phyloP scores from a whole-genome alignment of 92 coral and sea anemone species.

The Nematostella vectensis region DNA sequence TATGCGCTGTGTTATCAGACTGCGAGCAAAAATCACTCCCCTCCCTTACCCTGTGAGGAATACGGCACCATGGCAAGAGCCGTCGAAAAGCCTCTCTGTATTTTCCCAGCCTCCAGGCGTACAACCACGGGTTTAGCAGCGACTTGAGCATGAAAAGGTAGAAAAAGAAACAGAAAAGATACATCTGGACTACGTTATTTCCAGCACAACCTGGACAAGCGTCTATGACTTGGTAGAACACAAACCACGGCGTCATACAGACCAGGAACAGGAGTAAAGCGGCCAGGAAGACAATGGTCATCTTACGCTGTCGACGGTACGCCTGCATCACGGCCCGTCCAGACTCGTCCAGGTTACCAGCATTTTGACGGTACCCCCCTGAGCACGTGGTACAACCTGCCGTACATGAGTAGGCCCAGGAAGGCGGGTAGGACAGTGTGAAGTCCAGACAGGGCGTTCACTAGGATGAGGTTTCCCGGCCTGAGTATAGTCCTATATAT shows the following conservation, averaged over 20 bases:
- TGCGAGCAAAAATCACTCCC: slow-evolving; percentile 5
- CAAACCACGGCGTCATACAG: slow-evolving; percentile 71
- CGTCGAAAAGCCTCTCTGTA: slow-evolving; percentile 40
- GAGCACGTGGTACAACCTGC: slow-evolving; percentile 22
- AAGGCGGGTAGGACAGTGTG: slow-evolving; percentile 70
- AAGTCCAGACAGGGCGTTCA: slow-evolving; percentile 49
- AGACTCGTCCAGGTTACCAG: slow-evolving; percentile 39
- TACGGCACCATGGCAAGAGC: slow-evolving; percentile 17
- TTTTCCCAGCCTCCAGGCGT: slow-evolving; percentile 70
- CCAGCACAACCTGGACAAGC: slow-evolving; percentile 64
- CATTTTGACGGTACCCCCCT: slow-evolving; percentile 22
- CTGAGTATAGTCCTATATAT: slow-evolving; percentile 30
- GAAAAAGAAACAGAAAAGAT: slow-evolving; percentile 47
- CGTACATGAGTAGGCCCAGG: slow-evolving; percentile 34
- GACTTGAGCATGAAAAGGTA: slow-evolving; percentile 59
- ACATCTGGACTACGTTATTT: slow-evolving; percentile 52
- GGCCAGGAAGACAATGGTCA: slow-evolving; percentile 45
- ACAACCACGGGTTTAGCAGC: slow-evolving; percentile 55
- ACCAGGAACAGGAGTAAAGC: slow-evolving; percentile 45
- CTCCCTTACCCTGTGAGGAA: slow-evolving; percentile 1
- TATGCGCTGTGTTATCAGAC: neutral
- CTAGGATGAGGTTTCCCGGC: slow-evolving; percentile 17
- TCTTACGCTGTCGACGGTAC: slow-evolving; percentile 48
- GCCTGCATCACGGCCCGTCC: slow-evolving; percentile 54
- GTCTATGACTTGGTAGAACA: slow-evolving; percentile 56